Percentiles rank a stretch among this genome's conserved stretches.
Conservation (phyloP, 2,113 vertebrate species). For the Fulmarus glacialis region DNA sequence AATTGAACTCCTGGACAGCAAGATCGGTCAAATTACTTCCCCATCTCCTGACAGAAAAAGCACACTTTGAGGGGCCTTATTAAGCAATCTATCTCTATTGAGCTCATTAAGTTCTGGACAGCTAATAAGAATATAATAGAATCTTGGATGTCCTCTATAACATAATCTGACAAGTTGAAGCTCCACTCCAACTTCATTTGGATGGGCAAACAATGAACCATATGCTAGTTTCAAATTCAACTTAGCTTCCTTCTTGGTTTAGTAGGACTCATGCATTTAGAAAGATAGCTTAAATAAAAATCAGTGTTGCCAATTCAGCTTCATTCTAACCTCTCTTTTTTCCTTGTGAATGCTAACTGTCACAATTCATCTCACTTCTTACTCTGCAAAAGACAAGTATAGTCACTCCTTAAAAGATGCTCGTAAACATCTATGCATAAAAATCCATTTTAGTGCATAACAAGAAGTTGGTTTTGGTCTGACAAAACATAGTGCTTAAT, state of each 20-base stretch:
- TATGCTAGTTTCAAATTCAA: constrained; percentile 48
- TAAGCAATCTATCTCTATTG: constrained; percentile 70
- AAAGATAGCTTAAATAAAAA: constrained; percentile 16
- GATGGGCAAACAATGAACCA: constrained; percentile 63
- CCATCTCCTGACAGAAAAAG: constrained; percentile 60
- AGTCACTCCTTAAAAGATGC: background rate
- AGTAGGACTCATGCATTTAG: background rate
- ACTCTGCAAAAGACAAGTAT: background rate
- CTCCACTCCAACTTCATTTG: constrained; percentile 65
- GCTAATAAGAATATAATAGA: constrained; percentile 73
- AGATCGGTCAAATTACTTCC: constrained; percentile 57
- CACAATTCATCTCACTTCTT: background rate
- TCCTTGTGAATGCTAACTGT: background rate
- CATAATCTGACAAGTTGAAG: constrained; percentile 71
- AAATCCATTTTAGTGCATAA: background rate
- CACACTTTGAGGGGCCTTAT: constrained; percentile 54
- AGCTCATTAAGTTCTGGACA: constrained; percentile 68
- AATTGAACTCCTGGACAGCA: constrained; percentile 55
- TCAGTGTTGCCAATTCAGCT: background rate
- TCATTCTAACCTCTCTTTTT: background rate
- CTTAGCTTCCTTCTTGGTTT: background rate
- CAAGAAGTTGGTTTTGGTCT: background rate
- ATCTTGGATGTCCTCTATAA: constrained; percentile 67
- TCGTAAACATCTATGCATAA: background rate
- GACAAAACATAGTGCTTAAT: background rate